phyloP scores from a whole-genome alignment of 2,888 invertebrate species.

The Anarsia innoxiella region DNA sequence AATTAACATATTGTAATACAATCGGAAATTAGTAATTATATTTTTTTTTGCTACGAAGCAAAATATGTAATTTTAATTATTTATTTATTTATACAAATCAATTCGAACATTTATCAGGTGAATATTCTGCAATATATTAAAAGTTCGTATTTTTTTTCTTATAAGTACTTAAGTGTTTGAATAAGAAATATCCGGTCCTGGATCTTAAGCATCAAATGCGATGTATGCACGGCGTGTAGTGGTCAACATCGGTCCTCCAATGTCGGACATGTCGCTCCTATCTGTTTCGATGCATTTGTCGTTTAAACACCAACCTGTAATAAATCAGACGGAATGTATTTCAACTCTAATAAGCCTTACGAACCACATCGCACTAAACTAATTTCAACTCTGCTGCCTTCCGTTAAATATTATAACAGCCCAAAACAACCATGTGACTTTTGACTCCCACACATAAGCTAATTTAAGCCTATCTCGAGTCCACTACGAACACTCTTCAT shows the following conservation, averaged over 20 bases:
- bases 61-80: no score
- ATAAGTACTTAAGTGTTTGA: conserved; percentile 6
- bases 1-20: no score
- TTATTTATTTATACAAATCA: no score
- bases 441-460: no score
- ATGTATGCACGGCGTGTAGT: conserved; percentile 47
- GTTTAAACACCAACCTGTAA: conserved; percentile 75
- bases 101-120: no score
- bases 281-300: conserved; percentile 76
- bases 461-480: conserved; percentile 73
- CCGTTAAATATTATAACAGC: no score
- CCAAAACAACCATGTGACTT: no score
- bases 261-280: conserved; percentile 74
- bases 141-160: no score
- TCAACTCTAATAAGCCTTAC: conserved; percentile 27
- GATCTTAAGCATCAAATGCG: conserved; percentile 30
- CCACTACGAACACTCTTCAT: conserved; percentile 74
- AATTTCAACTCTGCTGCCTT: conserved; percentile 25
- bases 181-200: conserved; percentile 34
- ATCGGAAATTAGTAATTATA: no score
- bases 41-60: no score
- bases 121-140: no score
- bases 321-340: conserved; percentile 58
- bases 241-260: conserved; percentile 70
- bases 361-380: conserved; percentile 8